Evolutionary conservation across 2,888 invertebrate species (phyloP).

Genomic region (Gandaritis pyraliata): DNA sequence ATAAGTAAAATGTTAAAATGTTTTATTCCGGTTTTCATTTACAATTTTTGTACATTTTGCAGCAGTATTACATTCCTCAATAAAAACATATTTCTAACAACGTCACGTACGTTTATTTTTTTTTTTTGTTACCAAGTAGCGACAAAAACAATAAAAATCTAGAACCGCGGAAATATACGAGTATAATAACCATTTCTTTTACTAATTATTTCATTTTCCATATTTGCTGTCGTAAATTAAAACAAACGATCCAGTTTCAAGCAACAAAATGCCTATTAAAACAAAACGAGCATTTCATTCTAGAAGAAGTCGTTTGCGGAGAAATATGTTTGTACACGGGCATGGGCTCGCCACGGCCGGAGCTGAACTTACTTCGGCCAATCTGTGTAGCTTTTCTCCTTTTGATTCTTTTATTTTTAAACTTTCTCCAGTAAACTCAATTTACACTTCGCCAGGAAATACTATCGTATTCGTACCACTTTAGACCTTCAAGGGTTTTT

Average conservation of each 20-base stretch:
- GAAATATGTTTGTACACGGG: conserved; percentile 42
- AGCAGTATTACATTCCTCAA: too few species aligned
- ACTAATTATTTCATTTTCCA: conserved; percentile 43
- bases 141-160: conserved; percentile 15
- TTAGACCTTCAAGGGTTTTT: not conserved
- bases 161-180: conserved; percentile 21
- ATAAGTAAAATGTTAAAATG: too few species aligned
- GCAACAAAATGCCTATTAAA: conserved; percentile 47
- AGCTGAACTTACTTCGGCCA: conserved; percentile 37
- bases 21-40: too few species aligned
- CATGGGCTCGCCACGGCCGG: conserved; percentile 22
- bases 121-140: not conserved
- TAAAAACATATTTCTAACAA: not conserved
- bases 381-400: conserved; percentile 28
- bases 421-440: conserved; percentile 27
- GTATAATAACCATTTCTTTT: conserved; percentile 32
- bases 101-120: not conserved
- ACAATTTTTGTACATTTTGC: too few species aligned
- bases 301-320: conserved; percentile 44
- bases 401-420: conserved; percentile 29
- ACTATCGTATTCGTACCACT: not conserved
- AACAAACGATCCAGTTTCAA: conserved; percentile 40
- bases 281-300: conserved; percentile 44
- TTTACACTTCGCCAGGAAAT: conserved; percentile 22
- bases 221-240: conserved; percentile 41